These are phyloP conservation scores for Chamaea fasciata DNA, from an alignment of 2,113 vertebrate species.

Conservation along the genomic window DNA sequence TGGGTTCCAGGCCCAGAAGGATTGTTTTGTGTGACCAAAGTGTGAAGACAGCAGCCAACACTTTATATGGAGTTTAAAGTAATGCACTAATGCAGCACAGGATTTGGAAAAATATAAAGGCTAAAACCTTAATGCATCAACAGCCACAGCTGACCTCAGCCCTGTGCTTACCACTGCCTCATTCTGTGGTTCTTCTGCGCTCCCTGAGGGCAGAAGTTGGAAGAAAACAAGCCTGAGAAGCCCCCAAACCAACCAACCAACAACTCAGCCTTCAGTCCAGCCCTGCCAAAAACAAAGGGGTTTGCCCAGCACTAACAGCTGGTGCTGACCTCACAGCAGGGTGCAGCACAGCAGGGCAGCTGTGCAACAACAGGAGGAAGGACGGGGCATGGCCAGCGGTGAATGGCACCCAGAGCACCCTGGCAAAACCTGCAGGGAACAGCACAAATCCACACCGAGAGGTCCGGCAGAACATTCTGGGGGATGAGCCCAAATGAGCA, in stretches of 20 bases:
- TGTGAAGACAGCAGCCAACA: neutral
- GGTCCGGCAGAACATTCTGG: accelerated
- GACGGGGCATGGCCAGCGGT: accelerated
- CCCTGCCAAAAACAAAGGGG: neutral
- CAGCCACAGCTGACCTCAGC: neutral
- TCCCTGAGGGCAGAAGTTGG: neutral
- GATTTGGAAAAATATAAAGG: neutral
- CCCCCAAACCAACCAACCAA: neutral
- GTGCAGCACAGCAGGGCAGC: neutral
- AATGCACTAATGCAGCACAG: neutral
- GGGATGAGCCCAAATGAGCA: neutral
- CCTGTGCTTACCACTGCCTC: neutral
- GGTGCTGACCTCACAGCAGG: neutral
- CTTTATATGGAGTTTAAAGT: neutral
- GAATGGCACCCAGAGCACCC: neutral
- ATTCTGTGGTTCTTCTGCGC: neutral
- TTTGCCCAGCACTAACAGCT: neutral
- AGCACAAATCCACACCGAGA: accelerated
- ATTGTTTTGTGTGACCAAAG: neutral
- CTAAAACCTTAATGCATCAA: neutral
- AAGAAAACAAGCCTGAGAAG: neutral
- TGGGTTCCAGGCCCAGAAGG: neutral
- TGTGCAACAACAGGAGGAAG: neutral
- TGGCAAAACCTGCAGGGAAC: neutral
- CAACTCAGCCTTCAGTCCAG: neutral